phyloP scores from a whole-genome alignment of 2,797 vertebrate species.

The Prionace glauca region DNA sequence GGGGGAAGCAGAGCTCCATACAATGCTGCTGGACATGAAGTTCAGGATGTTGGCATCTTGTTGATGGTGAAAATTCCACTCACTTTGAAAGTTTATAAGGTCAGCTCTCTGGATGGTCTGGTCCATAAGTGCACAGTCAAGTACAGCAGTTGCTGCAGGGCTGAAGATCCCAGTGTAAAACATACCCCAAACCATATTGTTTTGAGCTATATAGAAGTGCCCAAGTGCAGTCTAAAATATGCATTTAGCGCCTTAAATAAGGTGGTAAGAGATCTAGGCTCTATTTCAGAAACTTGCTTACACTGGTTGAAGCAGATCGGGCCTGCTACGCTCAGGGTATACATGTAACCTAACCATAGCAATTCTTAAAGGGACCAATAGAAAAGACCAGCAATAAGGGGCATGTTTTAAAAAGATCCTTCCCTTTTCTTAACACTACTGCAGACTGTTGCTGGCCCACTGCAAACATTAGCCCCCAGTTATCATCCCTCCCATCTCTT shows the following conservation, averaged over 20 bases:
- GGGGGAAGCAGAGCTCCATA: neutral
- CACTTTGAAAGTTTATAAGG: neutral
- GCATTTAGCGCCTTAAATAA: neutral
- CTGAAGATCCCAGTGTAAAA: neutral
- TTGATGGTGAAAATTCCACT: neutral
- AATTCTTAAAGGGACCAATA: neutral
- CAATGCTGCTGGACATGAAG: neutral
- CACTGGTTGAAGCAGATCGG: neutral
- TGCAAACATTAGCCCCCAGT: too few species aligned
- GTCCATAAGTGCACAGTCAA: neutral
- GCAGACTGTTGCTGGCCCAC: neutral
- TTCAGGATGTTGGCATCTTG: neutral
- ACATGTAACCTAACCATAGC: neutral
- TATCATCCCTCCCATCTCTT: neutral
- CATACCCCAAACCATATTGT: neutral
- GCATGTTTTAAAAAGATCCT: neutral
- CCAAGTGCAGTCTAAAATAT: neutral
- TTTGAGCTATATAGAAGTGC: neutral
- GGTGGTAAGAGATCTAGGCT: neutral
- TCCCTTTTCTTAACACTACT: neutral
- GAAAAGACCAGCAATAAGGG: neutral
- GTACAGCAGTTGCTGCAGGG: neutral
- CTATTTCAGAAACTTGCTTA: neutral
- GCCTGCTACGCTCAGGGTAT: neutral
- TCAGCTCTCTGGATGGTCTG: neutral